Evolutionary conservation across 2,797 vertebrate genomes (phyloP).

Genomic region (Alosa sapidissima): DNA sequence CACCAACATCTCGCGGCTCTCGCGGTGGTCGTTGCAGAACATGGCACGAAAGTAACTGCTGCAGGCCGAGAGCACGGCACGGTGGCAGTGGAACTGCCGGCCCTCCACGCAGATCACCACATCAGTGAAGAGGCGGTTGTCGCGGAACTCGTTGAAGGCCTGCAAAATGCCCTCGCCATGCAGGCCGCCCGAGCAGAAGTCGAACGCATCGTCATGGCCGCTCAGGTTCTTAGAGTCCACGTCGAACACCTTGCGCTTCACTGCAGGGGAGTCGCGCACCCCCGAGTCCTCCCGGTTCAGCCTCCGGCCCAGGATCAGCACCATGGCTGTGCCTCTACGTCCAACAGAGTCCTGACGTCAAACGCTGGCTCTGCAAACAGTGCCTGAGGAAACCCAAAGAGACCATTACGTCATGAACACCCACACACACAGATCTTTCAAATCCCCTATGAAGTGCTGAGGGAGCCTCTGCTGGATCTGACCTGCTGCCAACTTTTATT

Average conservation of each 20-base stretch:
- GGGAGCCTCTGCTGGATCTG: too few species aligned
- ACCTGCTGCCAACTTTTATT: background rate
- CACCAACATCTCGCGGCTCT: slow-evolving; percentile 95
- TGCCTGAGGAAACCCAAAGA: background rate
- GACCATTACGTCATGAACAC: background rate
- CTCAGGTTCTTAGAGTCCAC: slow-evolving; percentile 86
- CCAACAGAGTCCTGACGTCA: background rate
- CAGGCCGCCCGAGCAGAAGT: slow-evolving; percentile 89
- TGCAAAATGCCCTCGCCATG: slow-evolving; percentile 92
- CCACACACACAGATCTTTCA: background rate
- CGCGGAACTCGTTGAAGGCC: slow-evolving; percentile 93
- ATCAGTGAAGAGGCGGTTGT: slow-evolving; percentile 92
- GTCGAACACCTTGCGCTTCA: slow-evolving; percentile 94
- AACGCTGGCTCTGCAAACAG: background rate
- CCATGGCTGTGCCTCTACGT: slow-evolving; percentile 83
- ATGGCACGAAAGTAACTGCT: slow-evolving; percentile 98
- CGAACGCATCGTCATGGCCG: slow-evolving; percentile 82
- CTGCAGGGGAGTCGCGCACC: slow-evolving; percentile 89
- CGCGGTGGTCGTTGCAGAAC: slow-evolving; percentile 97
- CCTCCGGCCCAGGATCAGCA: slow-evolving; percentile 93
- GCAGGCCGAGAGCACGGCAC: slow-evolving; percentile 93
- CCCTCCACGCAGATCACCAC: slow-evolving; percentile 97
- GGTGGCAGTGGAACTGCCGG: slow-evolving; percentile 94
- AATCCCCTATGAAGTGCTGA: background rate
- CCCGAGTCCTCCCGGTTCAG: slow-evolving; percentile 89